These are phyloP conservation scores for Euschistus heros DNA, from an alignment of 1,140 invertebrate genomes.

Conservation along the genomic window DNA sequence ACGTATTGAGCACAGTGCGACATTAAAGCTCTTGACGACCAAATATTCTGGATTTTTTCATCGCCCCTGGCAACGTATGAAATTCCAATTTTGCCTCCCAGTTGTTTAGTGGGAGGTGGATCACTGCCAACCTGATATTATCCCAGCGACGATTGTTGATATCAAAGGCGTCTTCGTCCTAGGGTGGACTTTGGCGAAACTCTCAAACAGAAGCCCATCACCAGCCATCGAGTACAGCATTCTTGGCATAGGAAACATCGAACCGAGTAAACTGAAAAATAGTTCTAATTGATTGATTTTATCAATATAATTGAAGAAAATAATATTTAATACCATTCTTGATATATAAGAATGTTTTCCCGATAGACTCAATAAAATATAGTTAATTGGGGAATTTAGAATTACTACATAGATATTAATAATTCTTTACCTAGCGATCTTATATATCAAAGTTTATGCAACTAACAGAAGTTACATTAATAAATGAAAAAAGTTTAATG, in stretches of 20 bases:
- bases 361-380: too few species aligned
- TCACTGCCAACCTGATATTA: constrained; percentile 23
- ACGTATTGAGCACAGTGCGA: not conserved
- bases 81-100: too few species aligned
- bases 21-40: too few species aligned
- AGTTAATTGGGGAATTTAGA: too few species aligned
- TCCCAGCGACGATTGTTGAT: constrained; percentile 42
- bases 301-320: not conserved
- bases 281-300: not conserved
- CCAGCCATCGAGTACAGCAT: constrained; percentile 48
- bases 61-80: too few species aligned
- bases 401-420: too few species aligned
- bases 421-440: too few species aligned
- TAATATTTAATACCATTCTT: not conserved
- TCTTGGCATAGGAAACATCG: constrained; percentile 26
- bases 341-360: not conserved
- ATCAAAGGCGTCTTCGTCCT: constrained; percentile 46
- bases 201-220: constrained; percentile 48
- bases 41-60: too few species aligned
- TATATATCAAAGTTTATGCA: too few species aligned
- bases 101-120: too few species aligned
- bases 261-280: constrained; percentile 24
- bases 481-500: too few species aligned
- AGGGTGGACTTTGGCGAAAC: constrained; percentile 40
- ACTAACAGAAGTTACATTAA: not conserved